A percentile compares a stretch with the other conserved stretches of the same genome.
These are phyloP conservation scores for Limnephilus lunatus DNA, from an alignment of 2,888 invertebrate genomes.

Conservation along the genomic window DNA sequence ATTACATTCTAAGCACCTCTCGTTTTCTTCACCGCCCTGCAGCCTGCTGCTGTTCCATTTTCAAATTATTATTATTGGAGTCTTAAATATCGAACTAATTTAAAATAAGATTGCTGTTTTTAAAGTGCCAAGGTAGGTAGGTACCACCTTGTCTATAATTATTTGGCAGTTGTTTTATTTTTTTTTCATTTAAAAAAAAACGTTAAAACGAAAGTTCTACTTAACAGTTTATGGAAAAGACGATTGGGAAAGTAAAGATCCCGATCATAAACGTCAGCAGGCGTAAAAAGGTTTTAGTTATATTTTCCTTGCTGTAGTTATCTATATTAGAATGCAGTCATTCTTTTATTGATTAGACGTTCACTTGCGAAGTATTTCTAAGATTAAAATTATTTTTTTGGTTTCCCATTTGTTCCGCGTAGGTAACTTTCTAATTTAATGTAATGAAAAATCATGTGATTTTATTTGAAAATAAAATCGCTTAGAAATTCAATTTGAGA, in stretches of 20 bases:
- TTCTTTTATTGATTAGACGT: no score
- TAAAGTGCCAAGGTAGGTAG: background rate
- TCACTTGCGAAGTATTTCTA: no score
- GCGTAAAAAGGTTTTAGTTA: background rate
- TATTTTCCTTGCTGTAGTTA: background rate
- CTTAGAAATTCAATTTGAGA: no score
- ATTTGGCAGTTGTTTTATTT: background rate
- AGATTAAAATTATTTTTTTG: no score
- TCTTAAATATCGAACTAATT: slow-evolving; percentile 20
- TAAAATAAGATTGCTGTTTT: slow-evolving; percentile 27
- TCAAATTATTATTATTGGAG: background rate
- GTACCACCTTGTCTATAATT: background rate
- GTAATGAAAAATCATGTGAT: no score
- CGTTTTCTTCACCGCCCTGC: background rate
- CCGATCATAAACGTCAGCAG: no score
- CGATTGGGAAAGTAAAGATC: background rate
- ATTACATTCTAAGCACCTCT: slow-evolving; percentile 34
- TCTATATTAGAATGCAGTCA: background rate
- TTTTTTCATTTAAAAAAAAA: background rate
- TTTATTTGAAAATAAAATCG: no score
- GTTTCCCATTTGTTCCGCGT: no score
- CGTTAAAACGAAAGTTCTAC: background rate
- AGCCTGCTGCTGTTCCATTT: slow-evolving; percentile 34
- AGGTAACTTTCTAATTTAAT: no score
- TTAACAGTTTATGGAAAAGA: background rate